Percentiles rank a stretch among this genome's conserved stretches.
Evolutionary conservation across 1,140 invertebrate species (phyloP).

Genomic region (Euborellia annulipes): DNA sequence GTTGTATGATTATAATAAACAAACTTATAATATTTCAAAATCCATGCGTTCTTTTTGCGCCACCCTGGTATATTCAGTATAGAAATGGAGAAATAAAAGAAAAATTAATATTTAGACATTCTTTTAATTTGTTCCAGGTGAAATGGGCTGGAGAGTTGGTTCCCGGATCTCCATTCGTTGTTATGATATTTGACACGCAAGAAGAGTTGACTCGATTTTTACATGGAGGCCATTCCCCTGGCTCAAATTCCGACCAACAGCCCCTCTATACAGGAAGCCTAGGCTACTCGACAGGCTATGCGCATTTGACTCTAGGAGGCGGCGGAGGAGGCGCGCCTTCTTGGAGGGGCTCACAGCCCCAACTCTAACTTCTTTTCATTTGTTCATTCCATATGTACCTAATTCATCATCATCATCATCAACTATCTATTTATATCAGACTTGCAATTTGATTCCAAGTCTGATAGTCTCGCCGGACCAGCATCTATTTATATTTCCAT

Average conservation of each 20-base stretch:
- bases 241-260: conserved; percentile 14
- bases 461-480: too few relatives aligned
- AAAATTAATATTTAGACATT: background rate
- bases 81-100: too few relatives aligned
- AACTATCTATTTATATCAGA: too few relatives aligned
- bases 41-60: too few relatives aligned
- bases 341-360: conserved; percentile 29
- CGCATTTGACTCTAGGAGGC: conserved; percentile 21
- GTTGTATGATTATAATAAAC: too few relatives aligned
- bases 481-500: too few relatives aligned
- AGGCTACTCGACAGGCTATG: conserved; percentile 32
- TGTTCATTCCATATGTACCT: too few relatives aligned
- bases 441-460: too few relatives aligned
- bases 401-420: too few relatives aligned
- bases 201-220: conserved; percentile 65
- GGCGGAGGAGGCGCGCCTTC: conserved; percentile 20
- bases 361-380: conserved; percentile 3
- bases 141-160: conserved; percentile 97
- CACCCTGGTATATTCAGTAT: too few relatives aligned
- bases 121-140: conserved; percentile 48
- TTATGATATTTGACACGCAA: conserved; percentile 98
- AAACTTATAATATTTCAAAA: too few relatives aligned
- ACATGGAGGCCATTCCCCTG: conserved; percentile 31
- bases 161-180: conserved; percentile 92
- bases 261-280: conserved; percentile 34